Conservation (phyloP, 2,797 vertebrate species). For the Sebastes kiyomatsui region DNA sequence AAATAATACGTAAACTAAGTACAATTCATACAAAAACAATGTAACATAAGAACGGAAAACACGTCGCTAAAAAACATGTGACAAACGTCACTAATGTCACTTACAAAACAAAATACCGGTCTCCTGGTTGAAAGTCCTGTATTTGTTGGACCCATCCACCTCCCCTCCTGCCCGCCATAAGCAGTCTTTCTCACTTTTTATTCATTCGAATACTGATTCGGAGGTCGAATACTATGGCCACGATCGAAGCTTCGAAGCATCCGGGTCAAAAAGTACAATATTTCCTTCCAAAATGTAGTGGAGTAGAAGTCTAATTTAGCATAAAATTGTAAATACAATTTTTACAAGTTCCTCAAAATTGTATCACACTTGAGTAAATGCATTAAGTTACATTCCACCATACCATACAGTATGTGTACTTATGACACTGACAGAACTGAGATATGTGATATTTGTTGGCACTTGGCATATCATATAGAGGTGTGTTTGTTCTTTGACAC, state of each 20-base stretch:
- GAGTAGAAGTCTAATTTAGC: neutral
- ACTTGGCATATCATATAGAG: neutral
- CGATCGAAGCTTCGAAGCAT: neutral
- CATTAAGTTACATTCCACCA: neutral
- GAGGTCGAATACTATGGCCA: neutral
- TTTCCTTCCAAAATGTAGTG: neutral
- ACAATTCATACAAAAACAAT: no score
- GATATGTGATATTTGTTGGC: neutral
- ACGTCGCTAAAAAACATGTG: neutral
- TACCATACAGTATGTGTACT: no score
- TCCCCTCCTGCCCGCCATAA: no score
- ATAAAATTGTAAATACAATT: neutral
- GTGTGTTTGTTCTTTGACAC: slow-evolving; percentile 43
- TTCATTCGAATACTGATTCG: neutral
- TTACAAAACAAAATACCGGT: neutral
- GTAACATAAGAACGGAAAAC: neutral
- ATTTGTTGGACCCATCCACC: neutral
- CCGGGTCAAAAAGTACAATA: neutral
- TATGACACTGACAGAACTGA: neutral
- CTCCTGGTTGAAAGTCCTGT: neutral
- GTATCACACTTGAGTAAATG: neutral
- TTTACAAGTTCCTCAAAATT: neutral
- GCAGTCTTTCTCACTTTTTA: no score
- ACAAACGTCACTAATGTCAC: no score
- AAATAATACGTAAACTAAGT: no score